Base-by-base conservation (phyloP, 2,797 vertebrate species). In the Pangasius mekongensis region DNA sequence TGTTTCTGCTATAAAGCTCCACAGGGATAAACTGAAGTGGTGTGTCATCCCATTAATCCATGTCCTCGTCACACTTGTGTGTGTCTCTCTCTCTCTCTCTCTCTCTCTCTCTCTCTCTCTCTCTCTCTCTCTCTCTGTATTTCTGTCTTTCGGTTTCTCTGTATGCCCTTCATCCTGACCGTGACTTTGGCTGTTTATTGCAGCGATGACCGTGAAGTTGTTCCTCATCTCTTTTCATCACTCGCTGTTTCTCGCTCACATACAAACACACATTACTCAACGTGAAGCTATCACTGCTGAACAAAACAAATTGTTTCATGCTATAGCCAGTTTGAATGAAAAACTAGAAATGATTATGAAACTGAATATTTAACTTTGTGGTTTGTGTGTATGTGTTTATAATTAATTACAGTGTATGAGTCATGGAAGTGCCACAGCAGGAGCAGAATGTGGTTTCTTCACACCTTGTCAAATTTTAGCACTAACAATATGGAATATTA, bases 151-250 rank as follows among this genome's bases (percentile, higher is more conserved):
- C 77, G n/a, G 54, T 84, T 86, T 76, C 43, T 73, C 71, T 89
- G 60, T 71, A 76, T 66, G 85, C 66, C 89, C 87, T 90, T 90
- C 85, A 87, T 87, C 87, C 88, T 74, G 84, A 86, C 90, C 89
- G 54, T 90, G 90, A 90, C 86, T 90, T 81, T 87, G 78, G 82
- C 74, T n/a, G 85, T 92, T 90, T 91, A 87, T 89, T 91, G 83
- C 86, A 52, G 60, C 36, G 33, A 77, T 83, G 89, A 84, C 87
- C 82, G 73, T 90, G 73, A 87, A 88, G 87, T 88, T 85, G 87
- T 88, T 80, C 69, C 52, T 71, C 89, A 66, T 85, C 86, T 58
- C 71, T 84, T 66, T 77, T 89, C 84, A 87, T 91, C 88, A 58
- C 69, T 67, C 5, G 11, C 66, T 60, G 62, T 58, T 83, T 69